Base-by-base conservation (phyloP, 1,140 invertebrate genomes). In the Zaprionus camerounensis region DNA sequence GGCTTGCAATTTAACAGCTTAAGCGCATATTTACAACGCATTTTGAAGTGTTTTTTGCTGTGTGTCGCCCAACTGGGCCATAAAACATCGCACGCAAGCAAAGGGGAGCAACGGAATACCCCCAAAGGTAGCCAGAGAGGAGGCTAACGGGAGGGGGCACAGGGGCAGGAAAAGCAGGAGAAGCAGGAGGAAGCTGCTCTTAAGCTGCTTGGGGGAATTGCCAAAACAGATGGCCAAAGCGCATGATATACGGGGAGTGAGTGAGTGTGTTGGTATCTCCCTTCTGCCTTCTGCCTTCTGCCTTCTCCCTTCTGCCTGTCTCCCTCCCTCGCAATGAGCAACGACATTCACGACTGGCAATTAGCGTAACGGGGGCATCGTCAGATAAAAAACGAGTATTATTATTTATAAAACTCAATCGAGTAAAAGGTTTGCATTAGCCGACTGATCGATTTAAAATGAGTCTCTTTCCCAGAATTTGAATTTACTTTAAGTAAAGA, bases 1-100 rank as follows among this genome's bases (percentile, higher is more conserved):
- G 82, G 79, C 83, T 61, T 88, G 84, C 81, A 88, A 87, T 87
- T 87, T 87, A 72, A 79, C 84, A 77, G 85, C 84, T 87, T 88
- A 87, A 88, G 84, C 81, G 77, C 70, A 84, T 87, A 90, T 87
- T 88, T 87, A 88, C 84, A 87, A 56, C 84, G 78, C 81, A 81
- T 79, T 84, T 88, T 70, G 64, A 71, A 83, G 84, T 87, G 70
- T 77, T 75, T 77, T 51, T 64, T 59, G 36, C 62, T 82, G 79
- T 65, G 75, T 65, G 75, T 71, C 66, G 57, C 67, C 17, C 17
- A 49, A 63, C 63, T 77, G 62, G 62, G 53, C 56, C 83, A 88
- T 88, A 85, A 87, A 88, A 58, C 66, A 68, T 67, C 44, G 26
- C 53, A 66, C 41, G 49, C 28, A 44, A 57, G 57, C 56, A 61